Percentiles rank a stretch among this genome's conserved stretches.
phyloP scores from a whole-genome alignment of 2,797 vertebrate species.

The Hydrophis major region DNA sequence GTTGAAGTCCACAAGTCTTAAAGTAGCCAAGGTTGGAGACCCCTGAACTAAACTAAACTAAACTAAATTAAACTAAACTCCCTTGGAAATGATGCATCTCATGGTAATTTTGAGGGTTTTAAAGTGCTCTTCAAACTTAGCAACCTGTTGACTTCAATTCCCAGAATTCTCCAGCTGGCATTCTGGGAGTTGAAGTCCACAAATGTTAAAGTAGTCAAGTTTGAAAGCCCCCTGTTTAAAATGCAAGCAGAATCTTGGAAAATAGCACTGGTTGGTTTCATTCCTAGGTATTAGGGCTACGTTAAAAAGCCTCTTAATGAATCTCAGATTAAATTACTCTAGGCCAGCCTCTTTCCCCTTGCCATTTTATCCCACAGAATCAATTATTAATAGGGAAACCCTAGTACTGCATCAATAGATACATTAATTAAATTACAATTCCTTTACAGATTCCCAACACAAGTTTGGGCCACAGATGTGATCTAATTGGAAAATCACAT shows the following conservation, averaged over 20 bases:
- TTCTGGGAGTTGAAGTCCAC: no score
- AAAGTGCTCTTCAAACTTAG: no score
- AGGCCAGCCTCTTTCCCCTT: conserved; percentile 10
- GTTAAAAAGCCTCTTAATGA: conserved; percentile 9
- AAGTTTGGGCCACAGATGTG: neutral
- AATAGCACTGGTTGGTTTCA: neutral
- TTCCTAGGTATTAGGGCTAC: neutral
- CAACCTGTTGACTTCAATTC: no score
- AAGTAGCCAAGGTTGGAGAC: no score
- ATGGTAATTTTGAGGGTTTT: neutral
- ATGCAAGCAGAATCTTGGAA: neutral
- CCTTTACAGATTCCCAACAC: neutral
- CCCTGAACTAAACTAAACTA: no score
- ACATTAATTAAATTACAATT: neutral
- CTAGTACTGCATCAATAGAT: conserved; percentile 12
- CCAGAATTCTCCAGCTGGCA: no score
- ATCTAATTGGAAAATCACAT: neutral
- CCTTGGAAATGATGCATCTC: neutral
- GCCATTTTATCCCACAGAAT: neutral
- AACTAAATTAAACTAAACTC: no score
- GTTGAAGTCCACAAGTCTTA: no score
- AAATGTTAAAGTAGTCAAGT: no score
- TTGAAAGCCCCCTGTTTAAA: neutral
- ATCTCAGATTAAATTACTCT: conserved; percentile 24
- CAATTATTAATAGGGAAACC: neutral